Evolutionary conservation across 2,888 invertebrate species (phyloP).

Genomic region (Camponotus fellah): DNA sequence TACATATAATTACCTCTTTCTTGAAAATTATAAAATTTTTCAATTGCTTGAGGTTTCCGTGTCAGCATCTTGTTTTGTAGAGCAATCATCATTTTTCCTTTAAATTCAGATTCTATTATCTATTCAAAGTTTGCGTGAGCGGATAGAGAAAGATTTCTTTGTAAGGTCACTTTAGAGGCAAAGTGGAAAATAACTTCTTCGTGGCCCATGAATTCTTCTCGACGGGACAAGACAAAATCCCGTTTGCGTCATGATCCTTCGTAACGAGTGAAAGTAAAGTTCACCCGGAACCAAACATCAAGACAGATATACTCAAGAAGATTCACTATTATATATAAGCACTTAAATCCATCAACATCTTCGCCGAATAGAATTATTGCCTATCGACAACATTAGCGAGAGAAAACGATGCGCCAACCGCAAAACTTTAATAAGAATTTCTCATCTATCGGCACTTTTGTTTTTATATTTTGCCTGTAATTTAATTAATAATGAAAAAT

Average conservation of each 20-base stretch:
- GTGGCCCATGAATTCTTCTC: conserved; percentile 47
- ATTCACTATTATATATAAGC: conserved; percentile 24
- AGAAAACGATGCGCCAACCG: conserved; percentile 54
- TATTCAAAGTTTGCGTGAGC: neutral
- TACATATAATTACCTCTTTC: neutral
- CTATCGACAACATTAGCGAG: conserved; percentile 26
- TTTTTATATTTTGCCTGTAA: neutral
- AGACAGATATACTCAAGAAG: conserved; percentile 57
- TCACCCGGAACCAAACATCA: conserved; percentile 79
- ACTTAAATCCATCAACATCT: conserved; percentile 46
- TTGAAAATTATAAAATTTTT: neutral
- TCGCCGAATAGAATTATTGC: conserved; percentile 36
- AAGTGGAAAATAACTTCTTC: conserved; percentile 47
- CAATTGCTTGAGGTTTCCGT: neutral
- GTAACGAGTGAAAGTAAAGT: conserved; percentile 83
- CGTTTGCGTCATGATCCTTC: conserved; percentile 79
- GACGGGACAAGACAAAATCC: conserved; percentile 63
- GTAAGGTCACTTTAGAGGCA: conserved; percentile 8
- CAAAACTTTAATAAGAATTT: conserved; percentile 4
- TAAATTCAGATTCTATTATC: conserved; percentile 9
- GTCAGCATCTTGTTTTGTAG: neutral
- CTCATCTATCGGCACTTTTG: neutral
- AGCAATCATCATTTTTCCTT: neutral
- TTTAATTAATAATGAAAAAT: conserved; percentile 6
- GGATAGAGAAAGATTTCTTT: neutral